Conservation (phyloP, 2,888 invertebrate species). For the Colletes collaris region DNA sequence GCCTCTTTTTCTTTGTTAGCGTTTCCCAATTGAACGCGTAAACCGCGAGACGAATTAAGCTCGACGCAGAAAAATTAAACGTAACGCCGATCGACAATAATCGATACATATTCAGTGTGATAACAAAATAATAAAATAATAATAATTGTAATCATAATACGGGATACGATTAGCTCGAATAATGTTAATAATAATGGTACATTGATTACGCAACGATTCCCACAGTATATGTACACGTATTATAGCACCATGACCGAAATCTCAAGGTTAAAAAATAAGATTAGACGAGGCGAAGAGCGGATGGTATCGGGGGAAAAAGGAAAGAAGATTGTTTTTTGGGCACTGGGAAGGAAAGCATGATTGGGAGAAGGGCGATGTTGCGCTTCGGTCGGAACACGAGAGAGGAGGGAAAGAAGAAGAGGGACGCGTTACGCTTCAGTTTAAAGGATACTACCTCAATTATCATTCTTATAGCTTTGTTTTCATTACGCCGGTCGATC, state of each 20-base stretch:
- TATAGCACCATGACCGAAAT: slow-evolving; percentile 76
- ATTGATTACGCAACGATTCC: slow-evolving; percentile 67
- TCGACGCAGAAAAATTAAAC: slow-evolving; percentile 34
- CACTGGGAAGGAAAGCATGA: not conserved
- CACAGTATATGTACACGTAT: slow-evolving; percentile 65
- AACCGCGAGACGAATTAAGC: slow-evolving; percentile 36
- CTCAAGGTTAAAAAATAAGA: slow-evolving; percentile 62
- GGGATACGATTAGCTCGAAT: slow-evolving; percentile 49
- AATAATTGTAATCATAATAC: slow-evolving; percentile 40
- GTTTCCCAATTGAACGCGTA: slow-evolving; percentile 37
- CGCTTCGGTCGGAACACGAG: slow-evolving; percentile 57
- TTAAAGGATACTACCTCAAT: slow-evolving; percentile 31
- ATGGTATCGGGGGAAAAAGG: slow-evolving; percentile 19
- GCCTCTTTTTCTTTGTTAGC: slow-evolving; percentile 45
- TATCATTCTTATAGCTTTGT: slow-evolving; percentile 29
- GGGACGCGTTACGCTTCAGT: slow-evolving; percentile 13
- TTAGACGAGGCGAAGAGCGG: slow-evolving; percentile 40
- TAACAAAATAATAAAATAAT: slow-evolving; percentile 53
- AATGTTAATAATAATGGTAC: slow-evolving; percentile 61
- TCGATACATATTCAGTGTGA: slow-evolving; percentile 36
- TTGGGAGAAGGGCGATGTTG: slow-evolving; percentile 28
- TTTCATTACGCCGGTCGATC: slow-evolving; percentile 32
- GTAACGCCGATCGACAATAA: slow-evolving; percentile 48
- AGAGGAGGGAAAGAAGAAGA: slow-evolving; percentile 23
- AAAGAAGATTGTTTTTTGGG: slow-evolving; percentile 2